These are phyloP conservation scores for Prosopocoilus inquinatus DNA, from an alignment of 2,888 invertebrate genomes.

Conservation along the genomic window DNA sequence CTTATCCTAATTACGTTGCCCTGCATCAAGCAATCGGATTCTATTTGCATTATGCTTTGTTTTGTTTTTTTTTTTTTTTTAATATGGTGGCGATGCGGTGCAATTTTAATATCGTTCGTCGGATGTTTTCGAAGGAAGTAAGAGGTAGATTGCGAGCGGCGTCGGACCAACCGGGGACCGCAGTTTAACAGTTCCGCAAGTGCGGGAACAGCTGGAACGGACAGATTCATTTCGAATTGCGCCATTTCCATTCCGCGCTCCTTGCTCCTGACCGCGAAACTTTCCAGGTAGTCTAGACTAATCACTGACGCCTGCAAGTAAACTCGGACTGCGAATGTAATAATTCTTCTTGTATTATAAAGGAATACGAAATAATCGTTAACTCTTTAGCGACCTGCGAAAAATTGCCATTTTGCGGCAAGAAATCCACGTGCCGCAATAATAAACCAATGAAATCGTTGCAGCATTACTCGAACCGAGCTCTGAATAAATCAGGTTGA, in stretches of 20 bases:
- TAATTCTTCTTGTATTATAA: neutral
- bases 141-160: constrained; percentile 8
- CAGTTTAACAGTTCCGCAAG: constrained; percentile 46
- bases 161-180: constrained; percentile 26
- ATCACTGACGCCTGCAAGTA: neutral
- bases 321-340: neutral
- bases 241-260: constrained; percentile 47
- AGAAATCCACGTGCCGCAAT: too few species aligned
- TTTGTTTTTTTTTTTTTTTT: too few species aligned
- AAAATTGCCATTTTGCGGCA: too few species aligned
- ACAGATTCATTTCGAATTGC: constrained; percentile 51
- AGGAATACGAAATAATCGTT: too few species aligned
- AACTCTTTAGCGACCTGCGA: too few species aligned
- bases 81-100: neutral
- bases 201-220: constrained; percentile 52
- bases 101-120: neutral
- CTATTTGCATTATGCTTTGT: too few species aligned
- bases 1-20: neutral
- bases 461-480: too few species aligned
- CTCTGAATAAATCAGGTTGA: too few species aligned
- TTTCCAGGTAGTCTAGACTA: constrained; percentile 38
- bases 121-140: constrained; percentile 12
- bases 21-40: too few species aligned
- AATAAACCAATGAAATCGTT: too few species aligned
- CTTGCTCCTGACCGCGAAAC: constrained; percentile 49